phyloP scores from a whole-genome alignment of 2,113 vertebrate species.

The Pteropus alecto region DNA sequence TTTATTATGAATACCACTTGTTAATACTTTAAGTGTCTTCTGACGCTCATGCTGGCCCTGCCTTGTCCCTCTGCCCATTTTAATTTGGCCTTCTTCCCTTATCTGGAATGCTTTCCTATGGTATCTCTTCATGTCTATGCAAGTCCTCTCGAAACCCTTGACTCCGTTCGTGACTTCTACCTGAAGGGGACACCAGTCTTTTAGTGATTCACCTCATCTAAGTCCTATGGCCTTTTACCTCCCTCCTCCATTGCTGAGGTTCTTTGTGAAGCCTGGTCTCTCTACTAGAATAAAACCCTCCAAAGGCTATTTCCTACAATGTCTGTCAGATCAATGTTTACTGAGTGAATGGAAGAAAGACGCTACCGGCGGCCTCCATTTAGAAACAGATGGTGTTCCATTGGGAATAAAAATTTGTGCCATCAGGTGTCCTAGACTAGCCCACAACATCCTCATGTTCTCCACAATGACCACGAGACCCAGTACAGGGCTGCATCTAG shows the following conservation, averaged over 20 bases:
- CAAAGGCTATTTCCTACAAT: not conserved
- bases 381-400: too few species aligned
- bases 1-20: not conserved
- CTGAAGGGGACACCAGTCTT: not conserved
- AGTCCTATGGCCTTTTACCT: not conserved
- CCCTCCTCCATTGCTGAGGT: not conserved
- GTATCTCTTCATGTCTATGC: not conserved
- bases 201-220: too few species aligned
- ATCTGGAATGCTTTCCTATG: not conserved
- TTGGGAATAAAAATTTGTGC: not conserved
- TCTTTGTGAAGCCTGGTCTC: not conserved
- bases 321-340: not conserved
- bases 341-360: not conserved
- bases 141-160: not conserved
- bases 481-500: too few species aligned
- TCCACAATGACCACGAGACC: not conserved
- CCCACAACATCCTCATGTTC: rapidly evolving
- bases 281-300: not conserved
- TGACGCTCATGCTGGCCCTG: not conserved
- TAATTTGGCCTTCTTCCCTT: not conserved
- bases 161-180: not conserved
- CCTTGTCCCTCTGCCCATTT: not conserved
- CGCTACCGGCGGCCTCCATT: not conserved
- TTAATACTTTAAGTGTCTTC: not conserved
- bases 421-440: not conserved